A percentile compares a stretch with the other conserved stretches of the same genome.
Conservation (phyloP, 2,113 vertebrate species). For the Azemiops feae region DNA sequence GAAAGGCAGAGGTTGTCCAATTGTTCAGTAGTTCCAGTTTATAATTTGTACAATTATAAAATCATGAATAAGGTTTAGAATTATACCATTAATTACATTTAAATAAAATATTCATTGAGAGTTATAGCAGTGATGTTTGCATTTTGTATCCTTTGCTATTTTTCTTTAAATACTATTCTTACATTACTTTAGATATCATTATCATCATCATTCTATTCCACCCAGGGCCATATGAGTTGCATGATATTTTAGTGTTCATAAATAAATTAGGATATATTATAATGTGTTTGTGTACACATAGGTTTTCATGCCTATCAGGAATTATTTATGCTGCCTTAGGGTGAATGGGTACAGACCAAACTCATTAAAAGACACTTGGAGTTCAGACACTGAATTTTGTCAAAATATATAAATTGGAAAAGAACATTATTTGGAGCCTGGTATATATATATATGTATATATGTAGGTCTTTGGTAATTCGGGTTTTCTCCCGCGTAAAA, state of each 20-base stretch:
- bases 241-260: not conserved
- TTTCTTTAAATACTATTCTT: not conserved
- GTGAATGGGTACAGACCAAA: not conserved
- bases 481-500: too few relatives aligned
- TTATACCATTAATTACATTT: not conserved
- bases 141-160: not conserved
- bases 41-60: not conserved
- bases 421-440: too few relatives aligned
- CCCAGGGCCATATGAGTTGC: not conserved
- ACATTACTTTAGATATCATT: not conserved
- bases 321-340: not conserved
- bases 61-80: not conserved
- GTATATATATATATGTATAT: too few relatives aligned
- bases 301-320: not conserved
- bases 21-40: not conserved
- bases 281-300: not conserved
- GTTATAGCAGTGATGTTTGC: not conserved
- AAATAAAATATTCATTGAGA: not conserved
- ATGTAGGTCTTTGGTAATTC: too few relatives aligned
- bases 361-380: not conserved
- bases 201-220: not conserved
- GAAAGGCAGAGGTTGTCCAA: not conserved
- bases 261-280: too few relatives aligned
- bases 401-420: too few relatives aligned
- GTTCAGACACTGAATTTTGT: too few relatives aligned